These are phyloP conservation scores for Chloropsis cyanopogon DNA, from an alignment of 2,113 vertebrate genomes.

Conservation along the genomic window DNA sequence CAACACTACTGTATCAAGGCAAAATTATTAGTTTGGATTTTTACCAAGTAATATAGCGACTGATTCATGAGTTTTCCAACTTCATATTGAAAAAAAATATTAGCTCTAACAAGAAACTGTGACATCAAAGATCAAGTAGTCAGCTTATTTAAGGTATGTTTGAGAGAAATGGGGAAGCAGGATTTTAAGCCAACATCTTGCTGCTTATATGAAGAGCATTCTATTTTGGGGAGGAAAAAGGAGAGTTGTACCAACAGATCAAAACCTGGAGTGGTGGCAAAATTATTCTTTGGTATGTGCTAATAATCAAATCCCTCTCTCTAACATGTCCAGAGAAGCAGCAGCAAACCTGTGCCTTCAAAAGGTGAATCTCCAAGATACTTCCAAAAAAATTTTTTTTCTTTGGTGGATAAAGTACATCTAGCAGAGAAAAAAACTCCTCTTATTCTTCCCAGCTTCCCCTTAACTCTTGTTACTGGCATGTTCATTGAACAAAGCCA, in stretches of 20 bases:
- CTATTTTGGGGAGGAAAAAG: not conserved
- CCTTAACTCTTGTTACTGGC: not conserved
- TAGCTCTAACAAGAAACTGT: not conserved
- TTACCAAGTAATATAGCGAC: not conserved
- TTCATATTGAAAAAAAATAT: not conserved
- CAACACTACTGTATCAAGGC: not conserved
- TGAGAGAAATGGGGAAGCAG: not conserved
- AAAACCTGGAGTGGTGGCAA: not conserved
- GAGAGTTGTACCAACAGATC: not conserved
- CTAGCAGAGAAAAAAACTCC: not conserved
- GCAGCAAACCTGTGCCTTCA: not conserved
- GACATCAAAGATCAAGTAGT: not conserved
- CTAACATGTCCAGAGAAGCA: not conserved
- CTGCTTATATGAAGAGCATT: not conserved
- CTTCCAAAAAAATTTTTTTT: not conserved
- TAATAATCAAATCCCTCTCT: not conserved
- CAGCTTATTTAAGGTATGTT: not conserved
- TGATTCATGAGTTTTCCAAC: not conserved
- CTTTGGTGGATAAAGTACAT: not conserved
- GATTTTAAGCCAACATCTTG: not conserved
- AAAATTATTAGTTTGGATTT: not conserved
- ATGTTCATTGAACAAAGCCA: not conserved
- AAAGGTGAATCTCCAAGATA: not conserved
- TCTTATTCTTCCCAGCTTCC: not conserved
- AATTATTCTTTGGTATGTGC: not conserved